Conservation (phyloP, 2,888 invertebrate genomes). For the Galerucella pusilla region DNA sequence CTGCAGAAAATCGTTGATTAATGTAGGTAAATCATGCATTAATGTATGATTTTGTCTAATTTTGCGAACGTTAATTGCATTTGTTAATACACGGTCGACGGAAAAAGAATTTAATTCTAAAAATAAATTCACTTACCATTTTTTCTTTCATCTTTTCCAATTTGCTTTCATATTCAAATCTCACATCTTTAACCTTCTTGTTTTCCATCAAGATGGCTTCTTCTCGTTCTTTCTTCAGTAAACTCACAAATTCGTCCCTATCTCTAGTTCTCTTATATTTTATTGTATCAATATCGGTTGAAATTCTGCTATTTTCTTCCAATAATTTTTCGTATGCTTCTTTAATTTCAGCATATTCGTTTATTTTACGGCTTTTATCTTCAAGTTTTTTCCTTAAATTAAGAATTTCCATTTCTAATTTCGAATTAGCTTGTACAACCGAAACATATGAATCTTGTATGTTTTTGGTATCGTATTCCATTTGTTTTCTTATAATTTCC, state of each 20-base stretch:
- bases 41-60: too few species aligned
- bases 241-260: constrained; percentile 59
- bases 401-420: constrained; percentile 58
- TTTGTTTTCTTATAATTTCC: constrained; percentile 40
- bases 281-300: constrained; percentile 61
- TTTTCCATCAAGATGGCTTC: constrained; percentile 58
- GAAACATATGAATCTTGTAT: constrained; percentile 58
- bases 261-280: constrained; percentile 61
- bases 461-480: constrained; percentile 44
- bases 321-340: constrained; percentile 62
- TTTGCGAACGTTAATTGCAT: too few species aligned
- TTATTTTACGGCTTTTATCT: constrained; percentile 52
- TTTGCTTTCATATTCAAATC: constrained; percentile 78
- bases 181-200: constrained; percentile 68
- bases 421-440: constrained; percentile 57
- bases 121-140: constrained; percentile 73
- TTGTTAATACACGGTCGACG: too few species aligned
- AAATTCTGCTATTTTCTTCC: constrained; percentile 61
- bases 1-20: too few species aligned
- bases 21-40: too few species aligned
- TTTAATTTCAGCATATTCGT: constrained; percentile 52
- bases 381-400: constrained; percentile 53
- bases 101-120: background rate
- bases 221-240: constrained; percentile 57
- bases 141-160: constrained; percentile 82